These are phyloP conservation scores for Andrena bicolor DNA, from an alignment of 2,888 invertebrate genomes.

Conservation along the genomic window DNA sequence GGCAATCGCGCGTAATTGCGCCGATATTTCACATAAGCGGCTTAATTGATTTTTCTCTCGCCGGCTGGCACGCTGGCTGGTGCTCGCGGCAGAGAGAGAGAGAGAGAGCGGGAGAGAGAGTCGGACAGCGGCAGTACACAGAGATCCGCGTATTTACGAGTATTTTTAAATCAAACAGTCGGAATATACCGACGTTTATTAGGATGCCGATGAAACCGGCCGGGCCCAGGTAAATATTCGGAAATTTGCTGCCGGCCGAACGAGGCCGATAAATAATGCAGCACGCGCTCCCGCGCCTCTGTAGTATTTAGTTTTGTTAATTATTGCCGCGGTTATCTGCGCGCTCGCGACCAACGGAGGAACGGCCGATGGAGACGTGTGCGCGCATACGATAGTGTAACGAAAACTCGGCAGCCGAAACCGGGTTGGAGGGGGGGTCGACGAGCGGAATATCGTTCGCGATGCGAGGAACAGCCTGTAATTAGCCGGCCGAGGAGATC, in stretches of 20 bases:
- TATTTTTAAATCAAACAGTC: slow-evolving; percentile 73
- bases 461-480: not conserved
- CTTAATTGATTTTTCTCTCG: slow-evolving; percentile 83
- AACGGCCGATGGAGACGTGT: slow-evolving; percentile 4
- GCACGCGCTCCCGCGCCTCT: slow-evolving; percentile 26
- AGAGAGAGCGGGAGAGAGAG: slow-evolving; percentile 11
- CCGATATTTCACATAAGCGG: slow-evolving; percentile 82
- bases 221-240: slow-evolving; percentile 66
- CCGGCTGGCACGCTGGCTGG: slow-evolving; percentile 21
- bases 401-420: not conserved
- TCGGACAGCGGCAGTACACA: slow-evolving; percentile 6
- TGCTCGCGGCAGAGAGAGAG: slow-evolving; percentile 16
- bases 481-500: slow-evolving; percentile 4
- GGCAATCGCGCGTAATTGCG: slow-evolving; percentile 82
- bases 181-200: slow-evolving; percentile 77
- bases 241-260: slow-evolving; percentile 70
- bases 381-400: not conserved
- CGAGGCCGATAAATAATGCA: slow-evolving; percentile 67
- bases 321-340: slow-evolving; percentile 61
- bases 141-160: slow-evolving; percentile 69
- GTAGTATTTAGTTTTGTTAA: slow-evolving; percentile 69
- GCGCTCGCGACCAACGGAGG: slow-evolving; percentile 7
- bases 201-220: slow-evolving; percentile 73
- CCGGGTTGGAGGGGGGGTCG: not conserved
- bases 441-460: not conserved